Evolutionary conservation across 2,888 invertebrate species (phyloP).

Genomic region (Neoascia interrupta): DNA sequence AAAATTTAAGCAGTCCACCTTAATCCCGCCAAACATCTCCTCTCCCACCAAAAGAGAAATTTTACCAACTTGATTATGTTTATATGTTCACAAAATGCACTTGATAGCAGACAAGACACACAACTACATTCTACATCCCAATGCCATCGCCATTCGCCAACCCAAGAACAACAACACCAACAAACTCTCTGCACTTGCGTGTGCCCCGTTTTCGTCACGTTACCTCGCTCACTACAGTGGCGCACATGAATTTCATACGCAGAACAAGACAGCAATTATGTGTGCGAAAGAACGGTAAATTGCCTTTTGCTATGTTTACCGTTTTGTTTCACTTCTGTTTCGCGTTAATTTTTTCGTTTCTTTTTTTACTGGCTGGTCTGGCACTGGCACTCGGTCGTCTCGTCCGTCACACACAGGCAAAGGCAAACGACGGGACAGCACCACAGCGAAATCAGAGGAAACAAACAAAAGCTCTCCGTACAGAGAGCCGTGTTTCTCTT

Average conservation of each 20-base stretch:
- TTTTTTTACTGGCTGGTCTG: too few species aligned
- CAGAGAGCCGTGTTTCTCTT: slow-evolving; percentile 25
- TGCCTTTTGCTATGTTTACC: slow-evolving; percentile 65
- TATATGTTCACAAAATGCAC: too few species aligned
- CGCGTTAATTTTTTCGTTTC: too few species aligned
- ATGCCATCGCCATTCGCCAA: neutral
- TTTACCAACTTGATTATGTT: too few species aligned
- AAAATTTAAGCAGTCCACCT: neutral
- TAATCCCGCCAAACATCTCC: slow-evolving; percentile 52
- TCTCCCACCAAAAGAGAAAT: slow-evolving; percentile 13
- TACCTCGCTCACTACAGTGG: slow-evolving; percentile 6
- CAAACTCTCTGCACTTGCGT: slow-evolving; percentile 52
- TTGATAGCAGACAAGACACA: neutral
- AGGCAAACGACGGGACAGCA: too few species aligned
- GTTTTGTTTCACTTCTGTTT: slow-evolving; percentile 57
- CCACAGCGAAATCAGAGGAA: slow-evolving; percentile 29
- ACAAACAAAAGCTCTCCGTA: slow-evolving; percentile 34
- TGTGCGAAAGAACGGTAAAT: slow-evolving; percentile 65
- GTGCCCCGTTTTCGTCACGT: neutral
- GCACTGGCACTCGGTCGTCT: too few species aligned
- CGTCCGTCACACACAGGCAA: too few species aligned
- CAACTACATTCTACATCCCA: neutral
- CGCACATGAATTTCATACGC: too few species aligned
- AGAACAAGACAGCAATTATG: slow-evolving; percentile 23
- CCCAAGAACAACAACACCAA: neutral